Base-by-base conservation (phyloP, 2,888 invertebrate genomes). In the Dicyrtoma fusca region DNA sequence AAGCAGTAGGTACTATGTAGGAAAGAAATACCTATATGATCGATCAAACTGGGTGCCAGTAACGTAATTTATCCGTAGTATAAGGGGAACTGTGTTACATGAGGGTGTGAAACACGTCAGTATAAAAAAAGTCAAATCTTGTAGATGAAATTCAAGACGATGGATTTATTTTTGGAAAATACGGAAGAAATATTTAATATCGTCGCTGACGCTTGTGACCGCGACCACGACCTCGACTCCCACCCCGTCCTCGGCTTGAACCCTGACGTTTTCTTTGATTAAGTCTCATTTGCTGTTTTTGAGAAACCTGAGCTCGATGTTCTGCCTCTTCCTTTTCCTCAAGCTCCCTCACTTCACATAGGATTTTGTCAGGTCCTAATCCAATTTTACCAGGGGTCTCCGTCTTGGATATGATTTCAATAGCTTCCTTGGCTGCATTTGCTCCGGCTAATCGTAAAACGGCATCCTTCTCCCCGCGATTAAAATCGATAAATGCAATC, bases 401-500 rank as follows among this genome's bases (percentile, higher is more conserved):
- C 4, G 53, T 72, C 44, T 65, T 55, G 13, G 74, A 25, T 21
- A 79, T 70, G 13, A 73, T 19, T n/a, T 76, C 75, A 5, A 80
- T 25, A 23, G 76, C 80, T 23, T 76, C 86, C 75, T 88, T 87
- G 0, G 91, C 93, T 8, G 87, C 84, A 82, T 91, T 88, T 81
- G 91, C 91, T 74, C 88, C 88, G 2, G 87, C 83, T 66, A 93
- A 86, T 53, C 94, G 87, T 19, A 92, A 86, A 84, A 89, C 90
- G 0, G 91, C 94, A 80, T 89, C 88, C 4, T 87, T 84, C 77
- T 92, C 89, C 0, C 92, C 93, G 66, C 88, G 88, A 78, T 88
- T 89, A 82, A 88, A 93, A 82, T 92, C 92, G 75, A 94, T 87
- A 82, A 87, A 95, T 0, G 90, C 90, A 61, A 91, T 74, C 79